A percentile compares a stretch with the other conserved stretches of the same genome.
phyloP scores from a whole-genome alignment of 1,140 invertebrate species.

The Patella vulgata region DNA sequence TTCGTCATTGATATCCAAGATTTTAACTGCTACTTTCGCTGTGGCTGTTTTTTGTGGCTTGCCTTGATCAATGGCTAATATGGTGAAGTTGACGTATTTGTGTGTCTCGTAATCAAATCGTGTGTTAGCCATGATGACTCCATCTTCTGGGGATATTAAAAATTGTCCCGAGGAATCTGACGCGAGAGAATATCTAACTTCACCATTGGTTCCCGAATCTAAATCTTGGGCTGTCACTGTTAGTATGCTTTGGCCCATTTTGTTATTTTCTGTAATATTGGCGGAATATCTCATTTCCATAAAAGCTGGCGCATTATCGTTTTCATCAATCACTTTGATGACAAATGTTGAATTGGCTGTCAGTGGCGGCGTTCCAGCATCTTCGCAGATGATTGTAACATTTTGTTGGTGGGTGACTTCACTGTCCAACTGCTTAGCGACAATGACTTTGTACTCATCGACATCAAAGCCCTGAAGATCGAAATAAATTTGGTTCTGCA shows the following conservation, averaged over 20 bases:
- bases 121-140: slow-evolving; percentile 27
- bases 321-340: slow-evolving; percentile 87
- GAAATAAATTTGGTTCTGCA: slow-evolving; percentile 40
- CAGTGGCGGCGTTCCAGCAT: slow-evolving; percentile 78
- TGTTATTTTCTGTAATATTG: slow-evolving; percentile 49
- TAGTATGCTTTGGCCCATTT: slow-evolving; percentile 39
- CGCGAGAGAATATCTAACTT: slow-evolving; percentile 37
- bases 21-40: slow-evolving; percentile 26
- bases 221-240: slow-evolving; percentile 37
- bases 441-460: slow-evolving; percentile 58
- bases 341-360: slow-evolving; percentile 79
- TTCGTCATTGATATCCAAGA: slow-evolving; percentile 49
- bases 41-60: slow-evolving; percentile 26
- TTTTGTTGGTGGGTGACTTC: slow-evolving; percentile 79
- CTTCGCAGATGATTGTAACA: slow-evolving; percentile 84
- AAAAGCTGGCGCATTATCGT: slow-evolving; percentile 89
- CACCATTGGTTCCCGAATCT: slow-evolving; percentile 27
- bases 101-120: slow-evolving; percentile 41
- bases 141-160: slow-evolving; percentile 22
- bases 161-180: slow-evolving; percentile 21
- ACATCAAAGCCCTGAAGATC: slow-evolving; percentile 47
- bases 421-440: slow-evolving; percentile 76
- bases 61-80: slow-evolving; percentile 43
- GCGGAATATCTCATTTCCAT: slow-evolving; percentile 24
- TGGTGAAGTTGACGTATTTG: slow-evolving; percentile 33